Conservation (phyloP, 1,140 invertebrate genomes). For the Dreissena polymorpha region DNA sequence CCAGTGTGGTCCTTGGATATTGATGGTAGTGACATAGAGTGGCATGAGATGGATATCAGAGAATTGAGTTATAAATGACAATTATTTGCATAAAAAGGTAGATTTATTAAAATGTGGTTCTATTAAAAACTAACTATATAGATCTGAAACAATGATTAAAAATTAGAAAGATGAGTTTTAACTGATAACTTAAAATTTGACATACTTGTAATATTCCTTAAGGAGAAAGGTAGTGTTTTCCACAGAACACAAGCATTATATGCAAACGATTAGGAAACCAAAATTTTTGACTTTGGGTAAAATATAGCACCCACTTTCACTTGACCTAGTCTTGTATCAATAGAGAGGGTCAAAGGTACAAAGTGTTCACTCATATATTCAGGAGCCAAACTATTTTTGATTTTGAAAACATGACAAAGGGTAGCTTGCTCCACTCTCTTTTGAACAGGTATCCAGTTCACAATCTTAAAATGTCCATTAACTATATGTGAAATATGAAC, state of each 20-base stretch:
- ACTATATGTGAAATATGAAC: conserved; percentile 27
- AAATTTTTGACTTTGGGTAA: conserved; percentile 30
- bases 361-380: neutral
- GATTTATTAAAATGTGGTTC: neutral
- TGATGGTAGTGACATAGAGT: conserved; percentile 2
- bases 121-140: no score
- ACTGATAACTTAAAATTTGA: no score
- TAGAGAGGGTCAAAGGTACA: neutral
- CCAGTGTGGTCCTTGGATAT: conserved; percentile 3
- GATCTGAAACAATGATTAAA: conserved; percentile 8
- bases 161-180: neutral
- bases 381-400: conserved; percentile 3
- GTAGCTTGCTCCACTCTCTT: conserved; percentile 21
- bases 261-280: conserved; percentile 21
- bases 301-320: conserved; percentile 2
- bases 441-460: conserved; percentile 31
- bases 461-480: conserved; percentile 25
- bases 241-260: conserved; percentile 30
- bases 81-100: conserved; percentile 5
- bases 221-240: conserved; percentile 15
- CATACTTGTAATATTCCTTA: no score
- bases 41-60: conserved; percentile 4
- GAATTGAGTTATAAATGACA: conserved; percentile 12
- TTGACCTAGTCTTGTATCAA: conserved; percentile 7
- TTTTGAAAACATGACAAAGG: conserved; percentile 21